A percentile compares a stretch with the other conserved stretches of the same genome.
These are phyloP conservation scores for Oreochromis niloticus DNA, from an alignment of 2,113 vertebrate species.

Conservation along the genomic window DNA sequence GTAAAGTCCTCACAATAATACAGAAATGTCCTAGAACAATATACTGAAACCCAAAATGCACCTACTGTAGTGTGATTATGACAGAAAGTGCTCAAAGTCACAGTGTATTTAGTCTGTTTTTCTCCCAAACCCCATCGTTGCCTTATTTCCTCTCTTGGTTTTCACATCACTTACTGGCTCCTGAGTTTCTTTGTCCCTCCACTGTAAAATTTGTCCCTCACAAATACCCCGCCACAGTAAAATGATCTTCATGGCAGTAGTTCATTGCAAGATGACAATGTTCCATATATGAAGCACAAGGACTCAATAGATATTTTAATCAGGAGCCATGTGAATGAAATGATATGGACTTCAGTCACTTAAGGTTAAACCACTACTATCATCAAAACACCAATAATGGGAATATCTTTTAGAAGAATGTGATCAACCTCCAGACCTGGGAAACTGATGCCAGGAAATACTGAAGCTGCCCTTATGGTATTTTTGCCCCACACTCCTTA, in stretches of 20 bases:
- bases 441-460: neutral
- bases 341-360: neutral
- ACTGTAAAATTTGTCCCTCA: neutral
- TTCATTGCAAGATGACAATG: neutral
- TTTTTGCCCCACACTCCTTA: neutral
- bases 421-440: neutral
- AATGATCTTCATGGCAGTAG: neutral
- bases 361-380: neutral
- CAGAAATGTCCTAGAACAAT: neutral
- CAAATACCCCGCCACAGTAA: neutral
- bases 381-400: neutral
- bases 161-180: neutral
- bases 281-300: neutral
- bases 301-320: neutral
- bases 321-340: neutral
- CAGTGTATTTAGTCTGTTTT: neutral
- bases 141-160: neutral
- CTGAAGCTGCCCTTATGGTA: neutral
- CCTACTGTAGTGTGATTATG: neutral
- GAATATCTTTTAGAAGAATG: neutral
- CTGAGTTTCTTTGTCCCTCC: neutral
- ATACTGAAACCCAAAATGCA: neutral
- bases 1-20: neutral
- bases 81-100: neutral
- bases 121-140: neutral